These are phyloP conservation scores for Lamprologus speciosus DNA, from an alignment of 2,113 vertebrate genomes.

Conservation along the genomic window DNA sequence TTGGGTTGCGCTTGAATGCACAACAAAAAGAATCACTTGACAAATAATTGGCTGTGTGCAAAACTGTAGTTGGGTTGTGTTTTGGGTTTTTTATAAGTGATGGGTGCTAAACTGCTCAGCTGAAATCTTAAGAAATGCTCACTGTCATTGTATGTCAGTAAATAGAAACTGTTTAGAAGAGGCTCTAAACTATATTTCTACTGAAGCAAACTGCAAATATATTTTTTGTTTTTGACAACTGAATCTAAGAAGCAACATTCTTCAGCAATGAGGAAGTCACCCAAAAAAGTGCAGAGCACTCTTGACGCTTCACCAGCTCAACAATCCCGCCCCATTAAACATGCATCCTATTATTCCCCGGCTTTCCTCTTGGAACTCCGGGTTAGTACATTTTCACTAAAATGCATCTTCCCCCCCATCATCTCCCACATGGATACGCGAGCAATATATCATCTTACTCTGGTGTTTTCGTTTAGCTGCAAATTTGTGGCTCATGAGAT, in stretches of 20 bases:
- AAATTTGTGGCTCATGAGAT: background rate
- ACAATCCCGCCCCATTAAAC: constrained; percentile 3
- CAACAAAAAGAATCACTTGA: constrained; percentile 9
- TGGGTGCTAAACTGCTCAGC: background rate
- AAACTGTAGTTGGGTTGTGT: background rate
- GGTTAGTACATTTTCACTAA: background rate
- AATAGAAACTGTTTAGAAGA: background rate
- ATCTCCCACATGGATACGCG: background rate
- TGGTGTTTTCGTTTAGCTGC: background rate
- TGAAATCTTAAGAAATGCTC: background rate
- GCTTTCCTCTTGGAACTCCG: background rate
- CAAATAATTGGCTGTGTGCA: background rate
- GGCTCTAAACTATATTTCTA: background rate
- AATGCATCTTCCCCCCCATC: background rate
- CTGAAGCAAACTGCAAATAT: background rate
- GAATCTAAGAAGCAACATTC: background rate
- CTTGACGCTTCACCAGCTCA: background rate
- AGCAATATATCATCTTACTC: background rate
- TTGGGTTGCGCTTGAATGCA: background rate
- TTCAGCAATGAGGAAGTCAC: background rate
- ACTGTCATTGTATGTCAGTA: background rate
- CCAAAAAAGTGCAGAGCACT: background rate
- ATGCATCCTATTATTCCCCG: constrained; percentile 8
- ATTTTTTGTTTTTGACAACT: background rate
- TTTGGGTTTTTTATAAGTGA: background rate